These are phyloP conservation scores for Tachina grossa DNA, from an alignment of 2,888 invertebrate species.

Conservation along the genomic window DNA sequence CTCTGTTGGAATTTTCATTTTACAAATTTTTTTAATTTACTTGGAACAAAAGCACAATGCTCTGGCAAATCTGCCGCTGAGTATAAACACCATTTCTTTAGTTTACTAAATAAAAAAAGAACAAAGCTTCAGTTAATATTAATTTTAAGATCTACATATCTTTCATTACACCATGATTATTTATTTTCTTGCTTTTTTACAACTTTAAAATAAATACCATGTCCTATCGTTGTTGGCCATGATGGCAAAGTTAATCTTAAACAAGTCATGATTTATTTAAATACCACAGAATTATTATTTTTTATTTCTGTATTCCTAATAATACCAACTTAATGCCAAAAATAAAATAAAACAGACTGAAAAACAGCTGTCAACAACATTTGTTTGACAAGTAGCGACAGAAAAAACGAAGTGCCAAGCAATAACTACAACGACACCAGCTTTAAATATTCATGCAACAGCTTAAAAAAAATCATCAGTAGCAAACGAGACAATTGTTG, in stretches of 20 bases:
- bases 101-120: neutral
- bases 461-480: constrained; percentile 33
- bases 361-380: constrained; percentile 64
- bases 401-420: neutral
- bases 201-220: neutral
- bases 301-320: constrained; percentile 23
- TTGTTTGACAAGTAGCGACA: constrained; percentile 56
- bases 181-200: neutral
- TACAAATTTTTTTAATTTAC: no score
- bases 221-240: neutral
- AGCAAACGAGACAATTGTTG: constrained; percentile 40
- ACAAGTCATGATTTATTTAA: constrained; percentile 60
- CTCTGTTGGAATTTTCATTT: no score
- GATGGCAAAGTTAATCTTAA: constrained; percentile 42
- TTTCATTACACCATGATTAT: constrained; percentile 4
- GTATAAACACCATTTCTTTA: no score
- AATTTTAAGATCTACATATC: neutral
- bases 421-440: constrained; percentile 14
- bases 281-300: constrained; percentile 57
- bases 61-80: no score
- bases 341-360: constrained; percentile 12
- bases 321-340: constrained; percentile 45
- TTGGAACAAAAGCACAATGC: no score
- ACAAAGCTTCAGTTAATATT: neutral
- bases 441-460: constrained; percentile 63